phyloP scores from a whole-genome alignment of 2,113 vertebrate species.

The Lagopus muta region DNA sequence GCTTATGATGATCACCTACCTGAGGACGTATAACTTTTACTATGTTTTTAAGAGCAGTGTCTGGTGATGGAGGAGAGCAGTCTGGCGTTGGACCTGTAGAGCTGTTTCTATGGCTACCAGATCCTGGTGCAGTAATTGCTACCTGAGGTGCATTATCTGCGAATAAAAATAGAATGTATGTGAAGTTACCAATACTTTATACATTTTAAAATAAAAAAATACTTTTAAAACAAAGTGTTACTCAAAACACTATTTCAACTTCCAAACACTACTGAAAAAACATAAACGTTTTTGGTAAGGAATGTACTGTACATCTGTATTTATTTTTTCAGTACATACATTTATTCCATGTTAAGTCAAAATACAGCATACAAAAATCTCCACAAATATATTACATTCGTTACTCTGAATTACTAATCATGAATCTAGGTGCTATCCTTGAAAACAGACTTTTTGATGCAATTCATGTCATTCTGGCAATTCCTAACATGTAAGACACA shows the following conservation, averaged over 20 bases:
- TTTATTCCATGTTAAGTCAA: constrained; percentile 8
- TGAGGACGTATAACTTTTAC: constrained; percentile 98
- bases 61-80: constrained; percentile 96
- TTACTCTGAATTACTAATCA: not conserved
- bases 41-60: constrained; percentile 97
- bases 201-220: constrained; percentile 41
- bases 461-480: not conserved
- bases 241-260: constrained; percentile 28
- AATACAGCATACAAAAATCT: not conserved
- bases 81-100: constrained; percentile 95
- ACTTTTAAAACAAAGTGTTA: constrained; percentile 19
- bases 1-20: constrained; percentile 80
- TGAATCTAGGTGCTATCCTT: not conserved
- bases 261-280: not conserved
- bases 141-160: constrained; percentile 91
- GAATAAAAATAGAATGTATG: constrained; percentile 76
- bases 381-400: not conserved
- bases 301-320: not conserved
- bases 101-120: constrained; percentile 93
- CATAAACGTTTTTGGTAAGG: not conserved
- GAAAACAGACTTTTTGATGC: not conserved
- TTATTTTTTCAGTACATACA: not conserved
- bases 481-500: not conserved
- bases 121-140: constrained; percentile 86
- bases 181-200: constrained; percentile 62